Percentiles rank a stretch among this genome's conserved stretches.
Evolutionary conservation across 1,140 invertebrate species (phyloP).

Genomic region (Drosophila ambigua): DNA sequence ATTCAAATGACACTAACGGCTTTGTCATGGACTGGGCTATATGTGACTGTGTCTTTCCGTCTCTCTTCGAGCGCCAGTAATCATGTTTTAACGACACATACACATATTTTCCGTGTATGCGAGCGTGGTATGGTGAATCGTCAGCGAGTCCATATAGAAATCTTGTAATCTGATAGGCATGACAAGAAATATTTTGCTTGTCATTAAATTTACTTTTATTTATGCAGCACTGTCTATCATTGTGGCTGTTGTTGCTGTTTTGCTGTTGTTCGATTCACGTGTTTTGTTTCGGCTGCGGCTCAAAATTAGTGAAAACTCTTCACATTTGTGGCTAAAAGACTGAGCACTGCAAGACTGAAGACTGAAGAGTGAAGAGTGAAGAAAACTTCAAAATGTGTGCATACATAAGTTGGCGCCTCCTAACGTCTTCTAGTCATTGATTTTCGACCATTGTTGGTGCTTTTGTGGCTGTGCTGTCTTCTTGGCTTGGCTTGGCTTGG

Average conservation of each 20-base stretch:
- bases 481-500: conserved; percentile 18
- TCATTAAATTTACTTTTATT: conserved; percentile 83
- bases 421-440: conserved; percentile 66
- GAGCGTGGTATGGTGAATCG: conserved; percentile 53
- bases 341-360: no score
- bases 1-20: conserved; percentile 81
- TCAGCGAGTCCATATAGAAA: conserved; percentile 77
- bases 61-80: conserved; percentile 68
- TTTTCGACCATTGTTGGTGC: conserved; percentile 59
- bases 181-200: conserved; percentile 82
- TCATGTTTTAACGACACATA: conserved; percentile 77
- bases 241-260: conserved; percentile 54
- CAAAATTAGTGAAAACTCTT: conserved; percentile 81
- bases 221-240: conserved; percentile 78
- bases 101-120: conserved; percentile 40
- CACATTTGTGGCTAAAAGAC: conserved; percentile 70
- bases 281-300: conserved; percentile 76
- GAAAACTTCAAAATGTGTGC: conserved; percentile 61
- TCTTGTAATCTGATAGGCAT: conserved; percentile 82
- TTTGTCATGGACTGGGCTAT: conserved; percentile 71
- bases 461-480: conserved; percentile 35
- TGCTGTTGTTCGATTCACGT: conserved; percentile 68
- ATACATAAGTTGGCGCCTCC: conserved; percentile 70
- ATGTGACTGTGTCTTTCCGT: conserved; percentile 51
- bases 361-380: conserved; percentile 30